These are phyloP conservation scores for Liolophura sinensis DNA, from an alignment of 1,140 invertebrate genomes.

Conservation along the genomic window DNA sequence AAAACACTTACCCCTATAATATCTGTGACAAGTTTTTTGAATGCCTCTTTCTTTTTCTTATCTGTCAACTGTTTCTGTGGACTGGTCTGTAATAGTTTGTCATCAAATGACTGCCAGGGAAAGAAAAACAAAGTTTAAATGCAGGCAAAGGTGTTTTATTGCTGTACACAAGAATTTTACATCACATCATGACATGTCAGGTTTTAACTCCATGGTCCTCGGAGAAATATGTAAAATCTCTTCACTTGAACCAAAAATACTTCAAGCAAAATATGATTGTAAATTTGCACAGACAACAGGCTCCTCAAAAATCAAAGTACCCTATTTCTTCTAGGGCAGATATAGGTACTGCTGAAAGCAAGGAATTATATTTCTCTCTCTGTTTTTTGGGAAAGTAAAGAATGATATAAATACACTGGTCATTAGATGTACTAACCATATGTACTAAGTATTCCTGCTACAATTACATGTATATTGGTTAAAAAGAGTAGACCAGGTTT, in stretches of 20 bases:
- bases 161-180: not conserved
- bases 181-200: not conserved
- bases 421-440: too few species aligned
- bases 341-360: too few species aligned
- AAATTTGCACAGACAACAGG: slow-evolving; percentile 59
- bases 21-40: slow-evolving; percentile 83
- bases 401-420: too few species aligned
- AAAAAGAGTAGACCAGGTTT: too few species aligned
- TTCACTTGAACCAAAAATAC: not conserved
- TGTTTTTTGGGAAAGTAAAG: too few species aligned
- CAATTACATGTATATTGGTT: too few species aligned
- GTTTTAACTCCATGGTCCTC: too few species aligned
- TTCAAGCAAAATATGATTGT: not conserved
- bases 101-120: slow-evolving; percentile 70
- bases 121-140: slow-evolving; percentile 2
- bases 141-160: not conserved
- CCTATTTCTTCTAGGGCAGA: too few species aligned
- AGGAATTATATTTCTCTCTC: too few species aligned
- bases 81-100: slow-evolving; percentile 73
- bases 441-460: too few species aligned
- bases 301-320: too few species aligned
- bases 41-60: slow-evolving; percentile 86
- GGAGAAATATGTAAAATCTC: not conserved
- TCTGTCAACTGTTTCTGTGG: slow-evolving; percentile 58
- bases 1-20: slow-evolving; percentile 63